Percentiles rank a stretch among this genome's conserved stretches.
Evolutionary conservation across 2,113 vertebrate genomes (phyloP).

Genomic region (Pungitius pungitius): DNA sequence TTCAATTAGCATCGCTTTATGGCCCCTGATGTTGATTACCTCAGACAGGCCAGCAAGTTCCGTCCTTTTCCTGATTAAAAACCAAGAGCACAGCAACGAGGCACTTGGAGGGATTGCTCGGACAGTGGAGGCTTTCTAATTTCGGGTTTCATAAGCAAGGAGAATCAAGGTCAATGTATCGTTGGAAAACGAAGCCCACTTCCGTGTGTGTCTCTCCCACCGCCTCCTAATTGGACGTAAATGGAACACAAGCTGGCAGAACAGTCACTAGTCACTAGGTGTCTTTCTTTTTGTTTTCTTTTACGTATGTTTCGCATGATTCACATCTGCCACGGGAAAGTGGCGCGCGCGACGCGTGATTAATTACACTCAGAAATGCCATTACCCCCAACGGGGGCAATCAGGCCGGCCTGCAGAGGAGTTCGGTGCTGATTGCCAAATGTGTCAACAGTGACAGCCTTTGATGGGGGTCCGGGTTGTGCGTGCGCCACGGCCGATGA

Average conservation of each 20-base stretch:
- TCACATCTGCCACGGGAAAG: constrained; percentile 25
- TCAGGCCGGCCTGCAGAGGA: constrained; percentile 55
- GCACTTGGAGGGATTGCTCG: constrained; percentile 63
- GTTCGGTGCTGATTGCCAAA: constrained; percentile 63
- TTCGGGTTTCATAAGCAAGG: constrained; percentile 73
- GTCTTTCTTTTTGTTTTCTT: constrained; percentile 32
- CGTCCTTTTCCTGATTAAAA: constrained; percentile 82
- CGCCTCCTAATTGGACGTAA: constrained; percentile 62
- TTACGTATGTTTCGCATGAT: constrained; percentile 26
- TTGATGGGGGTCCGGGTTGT: constrained; percentile 60
- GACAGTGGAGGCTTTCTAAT: constrained; percentile 65
- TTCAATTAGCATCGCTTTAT: constrained; percentile 83
- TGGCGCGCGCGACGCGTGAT: constrained; percentile 42
- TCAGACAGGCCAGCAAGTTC: constrained; percentile 79
- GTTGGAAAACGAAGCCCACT: constrained; percentile 46
- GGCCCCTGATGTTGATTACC: constrained; percentile 82
- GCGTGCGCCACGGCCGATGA: constrained; percentile 55
- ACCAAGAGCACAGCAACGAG: constrained; percentile 52
- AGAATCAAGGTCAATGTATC: constrained; percentile 73
- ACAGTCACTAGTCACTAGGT: background rate
- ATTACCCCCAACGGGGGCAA: constrained; percentile 59
- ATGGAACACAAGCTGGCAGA: constrained; percentile 54
- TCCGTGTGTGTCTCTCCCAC: constrained; percentile 47
- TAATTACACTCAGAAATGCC: constrained; percentile 68
- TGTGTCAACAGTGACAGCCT: constrained; percentile 70